Conservation (phyloP, 2,888 invertebrate genomes). For the Lasioglossum oenotherae region DNA sequence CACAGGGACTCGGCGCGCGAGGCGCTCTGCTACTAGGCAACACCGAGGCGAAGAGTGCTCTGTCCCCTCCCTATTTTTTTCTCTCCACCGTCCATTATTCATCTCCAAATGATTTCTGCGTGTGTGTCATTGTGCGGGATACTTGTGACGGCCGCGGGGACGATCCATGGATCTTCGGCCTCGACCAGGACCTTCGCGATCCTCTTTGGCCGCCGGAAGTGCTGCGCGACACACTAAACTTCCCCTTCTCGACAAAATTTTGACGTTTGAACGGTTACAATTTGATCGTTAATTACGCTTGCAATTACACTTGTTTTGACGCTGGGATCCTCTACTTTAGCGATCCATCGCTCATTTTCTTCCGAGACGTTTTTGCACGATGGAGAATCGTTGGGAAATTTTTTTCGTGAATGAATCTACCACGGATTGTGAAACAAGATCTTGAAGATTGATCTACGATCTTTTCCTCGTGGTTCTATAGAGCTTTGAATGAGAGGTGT, state of each 20-base stretch:
- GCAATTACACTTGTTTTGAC: no score
- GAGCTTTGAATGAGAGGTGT: neutral
- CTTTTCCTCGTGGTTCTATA: neutral
- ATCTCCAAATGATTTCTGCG: slow-evolving; percentile 56
- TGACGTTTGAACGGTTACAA: neutral
- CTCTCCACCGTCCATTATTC: slow-evolving; percentile 51
- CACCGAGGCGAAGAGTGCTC: slow-evolving; percentile 58
- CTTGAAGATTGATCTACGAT: neutral
- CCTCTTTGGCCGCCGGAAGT: neutral
- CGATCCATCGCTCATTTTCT: neutral
- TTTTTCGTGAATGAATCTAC: neutral
- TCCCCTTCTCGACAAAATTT: neutral
- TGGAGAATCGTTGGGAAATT: neutral
- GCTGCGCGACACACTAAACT: neutral
- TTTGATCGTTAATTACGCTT: neutral
- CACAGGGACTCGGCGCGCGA: slow-evolving; percentile 61
- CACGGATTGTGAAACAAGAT: neutral
- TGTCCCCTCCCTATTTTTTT: neutral
- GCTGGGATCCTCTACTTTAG: neutral
- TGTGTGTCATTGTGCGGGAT: slow-evolving; percentile 37
- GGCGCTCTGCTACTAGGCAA: slow-evolving; percentile 34
- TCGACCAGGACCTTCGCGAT: neutral
- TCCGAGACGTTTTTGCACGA: neutral
- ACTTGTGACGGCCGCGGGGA: neutral
- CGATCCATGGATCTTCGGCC: slow-evolving; percentile 1